Conservation (phyloP, 2,888 invertebrate species). For the Augiades crinisus region DNA sequence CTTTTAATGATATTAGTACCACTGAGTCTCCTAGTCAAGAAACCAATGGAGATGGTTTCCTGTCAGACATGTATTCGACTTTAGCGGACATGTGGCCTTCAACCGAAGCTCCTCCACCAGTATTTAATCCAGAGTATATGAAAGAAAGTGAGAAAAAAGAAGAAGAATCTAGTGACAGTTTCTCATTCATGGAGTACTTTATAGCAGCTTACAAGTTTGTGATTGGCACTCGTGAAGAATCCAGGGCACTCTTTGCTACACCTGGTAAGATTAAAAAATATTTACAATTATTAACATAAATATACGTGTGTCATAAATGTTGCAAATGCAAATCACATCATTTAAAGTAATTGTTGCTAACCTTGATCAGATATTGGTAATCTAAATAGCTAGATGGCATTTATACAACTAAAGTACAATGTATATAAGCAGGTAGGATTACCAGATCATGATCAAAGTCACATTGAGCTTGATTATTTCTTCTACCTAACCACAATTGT, state of each 20-base stretch:
- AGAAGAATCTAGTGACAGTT: slow-evolving; percentile 44
- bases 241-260: slow-evolving; percentile 63
- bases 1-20: slow-evolving; percentile 14
- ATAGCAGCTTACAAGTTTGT: slow-evolving; percentile 53
- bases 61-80: slow-evolving; percentile 58
- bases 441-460: no score
- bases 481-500: no score
- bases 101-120: slow-evolving; percentile 47
- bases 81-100: slow-evolving; percentile 61
- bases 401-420: no score
- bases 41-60: slow-evolving; percentile 45
- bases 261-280: slow-evolving; percentile 51
- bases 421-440: no score
- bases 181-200: slow-evolving; percentile 62
- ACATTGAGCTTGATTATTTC: no score
- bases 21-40: slow-evolving; percentile 30
- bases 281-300: background rate
- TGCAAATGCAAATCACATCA: no score
- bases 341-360: no score
- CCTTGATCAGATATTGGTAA: no score
- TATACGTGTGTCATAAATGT: background rate
- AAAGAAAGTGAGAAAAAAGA: slow-evolving; percentile 33
- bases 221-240: slow-evolving; percentile 58
- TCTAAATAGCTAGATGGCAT: no score
- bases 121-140: slow-evolving; percentile 48